Evolutionary conservation across 2,113 vertebrate genomes (phyloP), one percentile per base, ranked within the genome.

Genomic region (Aspiorhynchus laticeps): DNA sequence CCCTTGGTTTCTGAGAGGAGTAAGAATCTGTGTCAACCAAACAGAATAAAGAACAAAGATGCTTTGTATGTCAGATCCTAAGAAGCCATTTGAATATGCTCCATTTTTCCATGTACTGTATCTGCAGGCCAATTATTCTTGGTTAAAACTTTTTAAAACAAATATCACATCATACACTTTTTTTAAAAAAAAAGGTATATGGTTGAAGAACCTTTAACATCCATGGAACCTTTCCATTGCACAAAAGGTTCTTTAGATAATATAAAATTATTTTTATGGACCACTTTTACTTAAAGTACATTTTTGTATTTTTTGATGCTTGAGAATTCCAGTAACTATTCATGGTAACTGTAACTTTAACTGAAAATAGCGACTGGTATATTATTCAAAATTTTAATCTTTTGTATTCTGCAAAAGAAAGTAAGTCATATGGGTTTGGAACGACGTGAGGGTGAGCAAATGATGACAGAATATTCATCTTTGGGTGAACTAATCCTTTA

Each of bases 1-100:
- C 31, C 82, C 8, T 74, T 24, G 19, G 9, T 36, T 63, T 85
- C 28, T 17, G n/a, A 63, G 69, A 65, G 69, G 69, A 87, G 53
- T 76, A 67, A 36, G 19, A 31, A 78, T 59, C 11, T 51, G 33
- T 67, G 74, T 65, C 21, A 78, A 46, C 74, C n/a, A 2, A 19
- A 41, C 79, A 53, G 77, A 69, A 73, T 73, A 24, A 67, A 86
- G 48, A 80, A 80, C 43, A 48, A 86, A 86, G 76, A 67, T 31
- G 17, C 19, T 9, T 56, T 73, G 48, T 41, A 28, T 28, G 59
- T 86, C 48, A 79, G 63, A 80, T 65, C 73, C 24, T 59, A 10
- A 65, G 38, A 85, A 85, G 46, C 76, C 46, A 31, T 28, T 48
- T 33, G 46, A 53, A 78, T 53, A 78, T 31, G 28, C 41, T 11